Base-by-base conservation (phyloP, 2,888 invertebrate species). In the Cephalotes varians region DNA sequence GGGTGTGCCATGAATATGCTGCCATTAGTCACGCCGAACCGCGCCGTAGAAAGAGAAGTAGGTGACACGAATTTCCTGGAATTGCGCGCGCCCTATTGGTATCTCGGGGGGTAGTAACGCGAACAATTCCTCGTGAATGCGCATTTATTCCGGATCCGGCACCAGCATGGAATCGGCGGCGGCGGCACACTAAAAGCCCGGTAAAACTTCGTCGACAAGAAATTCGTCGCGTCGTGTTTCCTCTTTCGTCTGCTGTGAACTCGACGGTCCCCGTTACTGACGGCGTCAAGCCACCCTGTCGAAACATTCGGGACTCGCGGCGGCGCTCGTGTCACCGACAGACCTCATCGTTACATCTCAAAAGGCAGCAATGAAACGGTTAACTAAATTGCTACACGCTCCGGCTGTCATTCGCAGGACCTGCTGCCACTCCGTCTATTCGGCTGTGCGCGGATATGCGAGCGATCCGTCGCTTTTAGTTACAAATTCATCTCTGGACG, bases 311-410 rank as follows among this genome's bases (percentile, higher is more conserved):
- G 86, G 84, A n/a, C 72, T 88, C 84, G 85, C 49, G 82, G 85
- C 91, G 85, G 89, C 89, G 86, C 83, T 85, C 89, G 92, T 93
- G 94, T 93, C 94, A 92, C 84, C 86, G 82, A 81, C 94, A 94
- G 92, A 84, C 91, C 91, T 86, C 91, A 91, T 94, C 93, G 93
- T 94, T 94, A 93, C 92, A 91, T 93, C 93, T 93, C 92, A 92
- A 94, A 93, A 93, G 92, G 93, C 91, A 93, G 93, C 93, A 93
- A 94, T 94, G 94, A 93, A 93, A 94, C 92, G 93, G 93, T 94
- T 93, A 94, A 93, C 94, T 92, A 93, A 93, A 93, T 94, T 93
- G 92, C 93, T 92, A 93, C 91, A 92, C 90, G 91, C 92, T 89
- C 77, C 71, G 84, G 89, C 93, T 93, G 94, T 94, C 94, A 93